Conservation (phyloP, 2,888 invertebrate species). For the Exephanes ischioxanthus region DNA sequence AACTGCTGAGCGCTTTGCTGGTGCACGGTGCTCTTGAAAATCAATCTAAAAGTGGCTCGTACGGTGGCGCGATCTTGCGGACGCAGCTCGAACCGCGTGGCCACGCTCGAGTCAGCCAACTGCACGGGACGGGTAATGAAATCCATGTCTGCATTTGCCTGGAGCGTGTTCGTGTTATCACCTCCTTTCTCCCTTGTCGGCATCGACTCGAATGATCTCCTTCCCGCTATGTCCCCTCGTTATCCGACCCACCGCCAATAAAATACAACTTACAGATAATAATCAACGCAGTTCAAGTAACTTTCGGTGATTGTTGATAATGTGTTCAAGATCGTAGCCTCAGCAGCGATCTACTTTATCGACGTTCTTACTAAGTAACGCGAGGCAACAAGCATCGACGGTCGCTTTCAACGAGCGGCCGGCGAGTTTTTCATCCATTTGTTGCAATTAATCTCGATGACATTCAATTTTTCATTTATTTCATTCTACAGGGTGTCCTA, state of each 20-base stretch:
- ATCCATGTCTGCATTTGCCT: background rate
- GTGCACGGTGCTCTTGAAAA: constrained; percentile 83
- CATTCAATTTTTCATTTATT: constrained; percentile 30
- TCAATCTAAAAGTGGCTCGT: constrained; percentile 83
- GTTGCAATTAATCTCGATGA: background rate
- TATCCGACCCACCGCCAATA: background rate
- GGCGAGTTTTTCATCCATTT: background rate
- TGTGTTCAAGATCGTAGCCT: background rate
- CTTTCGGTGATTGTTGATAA: background rate
- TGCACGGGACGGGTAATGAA: constrained; percentile 10
- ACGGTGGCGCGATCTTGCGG: constrained; percentile 79
- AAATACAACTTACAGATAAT: background rate
- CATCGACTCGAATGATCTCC: background rate
- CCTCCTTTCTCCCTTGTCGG: background rate
- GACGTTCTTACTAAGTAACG: background rate
- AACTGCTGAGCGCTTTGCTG: constrained; percentile 76
- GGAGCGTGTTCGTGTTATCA: background rate
- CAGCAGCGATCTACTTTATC: background rate
- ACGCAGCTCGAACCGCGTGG: background rate
- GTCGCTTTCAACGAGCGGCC: background rate
- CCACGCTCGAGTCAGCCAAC: background rate
- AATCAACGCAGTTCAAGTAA: background rate
- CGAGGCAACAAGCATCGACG: background rate
- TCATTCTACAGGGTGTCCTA: background rate
- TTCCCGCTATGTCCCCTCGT: background rate